phyloP scores from a whole-genome alignment of 2,888 invertebrate species.

The Limnephilus auricula region DNA sequence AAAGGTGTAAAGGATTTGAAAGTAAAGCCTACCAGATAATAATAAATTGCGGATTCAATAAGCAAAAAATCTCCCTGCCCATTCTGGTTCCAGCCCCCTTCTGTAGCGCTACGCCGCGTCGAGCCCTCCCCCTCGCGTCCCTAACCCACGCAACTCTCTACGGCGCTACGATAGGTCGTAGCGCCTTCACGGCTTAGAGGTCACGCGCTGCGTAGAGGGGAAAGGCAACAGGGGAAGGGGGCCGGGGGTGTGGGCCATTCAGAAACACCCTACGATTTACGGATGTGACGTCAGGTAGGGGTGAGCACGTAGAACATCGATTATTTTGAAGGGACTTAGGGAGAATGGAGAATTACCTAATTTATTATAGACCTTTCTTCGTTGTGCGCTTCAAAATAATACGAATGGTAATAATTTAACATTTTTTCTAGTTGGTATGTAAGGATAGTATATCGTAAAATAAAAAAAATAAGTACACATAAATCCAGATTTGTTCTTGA shows the following conservation, averaged over 20 bases:
- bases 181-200: conserved; percentile 48
- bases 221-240: conserved; percentile 4
- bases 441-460: too few relatives aligned
- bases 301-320: not conserved
- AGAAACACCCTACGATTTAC: conserved; percentile 48
- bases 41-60: not conserved
- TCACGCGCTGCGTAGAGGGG: conserved; percentile 38
- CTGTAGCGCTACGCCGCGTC: not conserved
- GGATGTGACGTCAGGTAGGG: conserved; percentile 31
- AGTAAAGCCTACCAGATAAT: not conserved
- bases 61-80: not conserved
- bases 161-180: conserved; percentile 59
- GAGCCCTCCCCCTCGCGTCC: conserved; percentile 26
- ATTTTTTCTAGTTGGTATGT: too few relatives aligned
- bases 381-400: not conserved
- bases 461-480: not conserved
- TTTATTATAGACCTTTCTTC: not conserved
- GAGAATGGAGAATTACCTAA: not conserved
- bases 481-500: not conserved
- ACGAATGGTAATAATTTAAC: too few relatives aligned
- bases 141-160: conserved; percentile 62
- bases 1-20: not conserved
- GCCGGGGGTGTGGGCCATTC: conserved; percentile 55
- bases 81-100: not conserved
- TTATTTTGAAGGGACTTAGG: not conserved